phyloP scores from a whole-genome alignment of 2,888 invertebrate species.

The Chymomyza amoena region DNA sequence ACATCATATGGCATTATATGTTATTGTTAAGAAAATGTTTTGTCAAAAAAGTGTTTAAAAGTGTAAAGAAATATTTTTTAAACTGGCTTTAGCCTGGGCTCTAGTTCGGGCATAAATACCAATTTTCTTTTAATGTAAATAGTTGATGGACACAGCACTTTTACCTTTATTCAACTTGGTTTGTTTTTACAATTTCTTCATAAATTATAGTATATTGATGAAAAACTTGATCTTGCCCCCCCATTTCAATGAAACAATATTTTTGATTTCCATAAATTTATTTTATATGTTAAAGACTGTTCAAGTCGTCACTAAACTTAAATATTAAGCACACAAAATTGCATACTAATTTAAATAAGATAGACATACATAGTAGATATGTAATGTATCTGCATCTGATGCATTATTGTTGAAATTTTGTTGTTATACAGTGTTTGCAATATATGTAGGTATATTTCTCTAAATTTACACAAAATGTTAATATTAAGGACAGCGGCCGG shows the following conservation, averaged over 20 bases:
- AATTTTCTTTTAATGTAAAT: no score
- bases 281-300: conserved; percentile 7
- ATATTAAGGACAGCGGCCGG: conserved; percentile 24
- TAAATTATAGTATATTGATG: no score
- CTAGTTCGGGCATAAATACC: no score
- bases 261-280: not conserved
- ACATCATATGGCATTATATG: no score
- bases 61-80: no score
- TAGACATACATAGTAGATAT: conserved; percentile 13
- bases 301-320: conserved; percentile 45
- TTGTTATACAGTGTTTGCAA: conserved; percentile 8
- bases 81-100: no score
- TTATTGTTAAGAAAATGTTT: no score
- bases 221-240: no score
- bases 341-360: conserved; percentile 30
- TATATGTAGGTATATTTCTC: conserved; percentile 21
- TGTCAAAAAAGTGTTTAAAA: no score
- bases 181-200: no score
- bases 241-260: not conserved
- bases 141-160: no score
- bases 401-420: conserved; percentile 14
- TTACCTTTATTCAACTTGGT: no score
- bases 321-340: conserved; percentile 48
- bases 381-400: conserved; percentile 34
- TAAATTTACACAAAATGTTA: conserved; percentile 22